A percentile compares a stretch with the other conserved stretches of the same genome.
Conservation (phyloP, 2,113 vertebrate species). For the Willisornis vidua region DNA sequence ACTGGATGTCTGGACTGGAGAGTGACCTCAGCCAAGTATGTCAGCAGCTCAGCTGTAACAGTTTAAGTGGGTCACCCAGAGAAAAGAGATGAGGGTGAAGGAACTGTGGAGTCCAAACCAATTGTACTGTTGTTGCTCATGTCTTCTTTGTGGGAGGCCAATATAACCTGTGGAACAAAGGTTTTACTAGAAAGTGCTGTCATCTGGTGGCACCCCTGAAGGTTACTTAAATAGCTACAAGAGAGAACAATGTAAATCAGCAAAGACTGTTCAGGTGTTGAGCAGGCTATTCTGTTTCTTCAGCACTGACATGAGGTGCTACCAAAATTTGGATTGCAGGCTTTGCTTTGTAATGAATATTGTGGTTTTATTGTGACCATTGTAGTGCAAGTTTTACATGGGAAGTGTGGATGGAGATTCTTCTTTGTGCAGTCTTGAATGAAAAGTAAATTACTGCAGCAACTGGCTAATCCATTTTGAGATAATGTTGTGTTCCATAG, state of each 20-base stretch:
- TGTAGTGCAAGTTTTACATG: background rate
- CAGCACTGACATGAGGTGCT: background rate
- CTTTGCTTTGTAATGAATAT: background rate
- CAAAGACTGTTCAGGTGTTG: background rate
- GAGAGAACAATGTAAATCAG: background rate
- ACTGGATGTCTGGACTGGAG: background rate
- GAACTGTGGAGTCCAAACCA: background rate
- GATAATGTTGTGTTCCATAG: background rate
- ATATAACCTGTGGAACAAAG: background rate
- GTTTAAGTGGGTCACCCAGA: background rate
- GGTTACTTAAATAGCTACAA: background rate
- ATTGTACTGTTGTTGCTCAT: background rate
- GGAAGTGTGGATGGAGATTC: background rate
- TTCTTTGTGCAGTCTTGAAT: background rate
- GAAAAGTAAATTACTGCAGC: background rate
- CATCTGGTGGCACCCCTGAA: background rate
- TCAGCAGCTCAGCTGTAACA: background rate
- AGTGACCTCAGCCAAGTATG: background rate
- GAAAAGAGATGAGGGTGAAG: background rate
- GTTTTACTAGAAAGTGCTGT: background rate
- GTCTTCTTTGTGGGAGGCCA: background rate
- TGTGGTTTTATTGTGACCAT: accelerated
- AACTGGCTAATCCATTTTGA: background rate
- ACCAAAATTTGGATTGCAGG: background rate
- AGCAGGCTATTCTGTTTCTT: background rate